phyloP scores from a whole-genome alignment of 2,113 vertebrate genomes.

The Pachyramphus minor region DNA sequence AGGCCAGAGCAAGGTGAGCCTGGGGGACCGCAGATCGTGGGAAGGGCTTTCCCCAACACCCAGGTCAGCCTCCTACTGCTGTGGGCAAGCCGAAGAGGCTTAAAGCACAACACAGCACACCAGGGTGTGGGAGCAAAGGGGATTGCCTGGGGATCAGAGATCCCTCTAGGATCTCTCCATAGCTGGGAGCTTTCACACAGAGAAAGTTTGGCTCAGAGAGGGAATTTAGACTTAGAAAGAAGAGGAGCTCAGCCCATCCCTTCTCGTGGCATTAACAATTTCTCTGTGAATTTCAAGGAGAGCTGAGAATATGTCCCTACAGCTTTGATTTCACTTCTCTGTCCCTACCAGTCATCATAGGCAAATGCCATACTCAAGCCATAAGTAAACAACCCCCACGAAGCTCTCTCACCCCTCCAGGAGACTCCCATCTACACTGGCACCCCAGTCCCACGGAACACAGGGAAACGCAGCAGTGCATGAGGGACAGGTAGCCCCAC shows the following conservation, averaged over 20 bases:
- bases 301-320: neutral
- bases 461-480: neutral
- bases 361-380: neutral
- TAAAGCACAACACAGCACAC: neutral
- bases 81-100: neutral
- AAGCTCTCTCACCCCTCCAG: neutral
- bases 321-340: neutral
- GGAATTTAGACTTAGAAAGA: neutral
- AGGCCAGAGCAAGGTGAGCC: neutral
- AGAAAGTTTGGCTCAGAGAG: conserved; percentile 3
- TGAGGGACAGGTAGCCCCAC: neutral
- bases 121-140: conserved; percentile 28
- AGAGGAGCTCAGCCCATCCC: neutral
- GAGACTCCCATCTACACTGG: neutral
- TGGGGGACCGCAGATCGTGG: neutral
- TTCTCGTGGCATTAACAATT: neutral
- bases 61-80: neutral
- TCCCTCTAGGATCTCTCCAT: conserved; percentile 5
- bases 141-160: conserved; percentile 37
- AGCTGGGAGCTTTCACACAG: neutral
- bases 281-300: conserved; percentile 22
- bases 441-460: neutral
- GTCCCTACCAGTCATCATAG: neutral
- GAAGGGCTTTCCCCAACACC: neutral
- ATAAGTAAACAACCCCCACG: neutral